Percentiles rank a stretch among this genome's conserved stretches.
Conservation (phyloP, 2,888 invertebrate genomes). For the Ceratothoa steindachneri region DNA sequence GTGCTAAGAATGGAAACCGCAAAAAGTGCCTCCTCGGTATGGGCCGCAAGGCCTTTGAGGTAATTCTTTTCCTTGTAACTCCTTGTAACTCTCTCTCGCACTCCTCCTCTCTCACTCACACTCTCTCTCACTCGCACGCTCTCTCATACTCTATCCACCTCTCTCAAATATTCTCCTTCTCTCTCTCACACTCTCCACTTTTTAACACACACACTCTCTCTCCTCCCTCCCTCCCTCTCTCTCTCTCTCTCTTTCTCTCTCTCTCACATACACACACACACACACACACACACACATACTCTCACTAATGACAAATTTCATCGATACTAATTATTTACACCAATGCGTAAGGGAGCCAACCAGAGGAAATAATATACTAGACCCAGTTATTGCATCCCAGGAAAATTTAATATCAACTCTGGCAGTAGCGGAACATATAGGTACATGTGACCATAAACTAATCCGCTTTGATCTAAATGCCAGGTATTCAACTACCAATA, state of each 20-base stretch:
- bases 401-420: too few species aligned
- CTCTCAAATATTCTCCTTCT: neutral
- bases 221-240: neutral
- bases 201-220: neutral
- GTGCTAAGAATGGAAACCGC: too few species aligned
- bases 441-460: too few species aligned
- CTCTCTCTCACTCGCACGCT: conserved; percentile 11
- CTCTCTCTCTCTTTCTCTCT: neutral
- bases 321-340: too few species aligned
- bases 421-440: too few species aligned
- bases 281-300: neutral
- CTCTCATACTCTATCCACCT: conserved; percentile 5
- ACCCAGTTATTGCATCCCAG: too few species aligned
- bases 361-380: too few species aligned
- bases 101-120: conserved; percentile 1
- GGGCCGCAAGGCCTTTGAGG: neutral
- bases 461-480: too few species aligned
- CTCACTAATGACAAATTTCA: neutral
- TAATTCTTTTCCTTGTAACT: neutral
- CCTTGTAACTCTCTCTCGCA: neutral
- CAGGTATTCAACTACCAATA: too few species aligned
- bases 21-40: neutral
- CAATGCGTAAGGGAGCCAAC: too few species aligned
- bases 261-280: too few species aligned
- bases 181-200: conserved; percentile 8